Evolutionary conservation across 2,888 invertebrate species (phyloP), one percentile per base, ranked within the genome.

Genomic region (Xanthorhoe designata): DNA sequence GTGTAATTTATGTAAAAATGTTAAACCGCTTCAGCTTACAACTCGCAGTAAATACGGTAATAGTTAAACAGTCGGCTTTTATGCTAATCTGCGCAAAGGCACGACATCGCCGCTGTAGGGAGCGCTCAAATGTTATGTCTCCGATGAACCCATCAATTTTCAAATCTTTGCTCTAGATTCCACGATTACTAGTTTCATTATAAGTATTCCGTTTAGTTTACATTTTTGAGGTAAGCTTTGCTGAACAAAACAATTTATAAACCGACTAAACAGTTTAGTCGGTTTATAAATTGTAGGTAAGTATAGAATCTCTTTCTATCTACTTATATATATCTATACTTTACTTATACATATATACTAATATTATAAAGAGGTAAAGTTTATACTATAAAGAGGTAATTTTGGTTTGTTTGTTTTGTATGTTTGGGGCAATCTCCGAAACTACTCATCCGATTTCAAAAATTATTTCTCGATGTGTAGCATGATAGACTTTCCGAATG

Each of bases 21-120:
- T 55, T 52, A 70, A 83, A 78, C 64, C 84, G 82, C 84, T 73
- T 10, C 53, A 63, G 75, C 77, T 73, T 66, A 42, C 78, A 55
- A 60, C 77, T 84, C 84, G 71, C 59, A 73, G 72, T 51, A 59
- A 64, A 70, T 71, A 62, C 61, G 73, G 76, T 78, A 85, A 81
- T 85, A 84, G 82, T 84, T 83, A 82, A 85, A 81, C 83, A 86
- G 86, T 85, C 84, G 85, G 84, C 87, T 84, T 89, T 89, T 89
- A 91, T 90, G 90, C 86, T 89, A 90, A 89, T 88, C 83, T 77
- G 80, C 76, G 80, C 78, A 81, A 81, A 82, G 85, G 84, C 89
- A 91, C 89, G 90, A 88, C 85, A 89, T 82, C 83, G 65, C 69
- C 24, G 63, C 58, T 59, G 61, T 66, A 56, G 60, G 63, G 68